Evolutionary conservation across 2,113 vertebrate species (phyloP).

Genomic region (Planiliza haematocheilus): DNA sequence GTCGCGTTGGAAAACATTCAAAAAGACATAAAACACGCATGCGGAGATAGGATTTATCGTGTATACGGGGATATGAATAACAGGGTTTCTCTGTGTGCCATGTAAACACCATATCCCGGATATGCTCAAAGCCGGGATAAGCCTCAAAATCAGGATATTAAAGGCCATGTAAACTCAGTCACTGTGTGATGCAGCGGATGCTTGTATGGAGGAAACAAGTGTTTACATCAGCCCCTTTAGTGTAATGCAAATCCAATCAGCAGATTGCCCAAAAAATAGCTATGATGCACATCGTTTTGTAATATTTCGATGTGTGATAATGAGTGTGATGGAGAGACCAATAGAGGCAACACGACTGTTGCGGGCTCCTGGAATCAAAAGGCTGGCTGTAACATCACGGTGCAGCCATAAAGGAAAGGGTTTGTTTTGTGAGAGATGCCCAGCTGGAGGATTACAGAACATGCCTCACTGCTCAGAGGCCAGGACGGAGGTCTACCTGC

Average conservation of each 20-base stretch:
- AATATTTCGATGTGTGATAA: conserved; percentile 2
- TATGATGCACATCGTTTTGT: background rate
- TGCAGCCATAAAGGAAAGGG: background rate
- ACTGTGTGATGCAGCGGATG: no score
- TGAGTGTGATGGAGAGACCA: background rate
- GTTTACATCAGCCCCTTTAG: background rate
- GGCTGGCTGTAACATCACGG: conserved; percentile 7
- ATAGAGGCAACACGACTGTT: background rate
- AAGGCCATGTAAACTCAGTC: no score
- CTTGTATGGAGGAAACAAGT: no score
- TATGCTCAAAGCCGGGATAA: no score
- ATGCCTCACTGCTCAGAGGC: background rate
- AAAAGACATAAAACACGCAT: no score
- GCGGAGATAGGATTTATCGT: no score
- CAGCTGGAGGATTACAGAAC: background rate
- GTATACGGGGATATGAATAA: no score
- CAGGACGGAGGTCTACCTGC: no score
- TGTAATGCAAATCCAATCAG: conserved; percentile 35
- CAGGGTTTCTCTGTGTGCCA: no score
- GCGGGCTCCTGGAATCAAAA: conserved; percentile 13
- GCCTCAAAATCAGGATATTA: no score
- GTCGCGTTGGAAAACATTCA: no score
- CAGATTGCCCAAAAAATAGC: conserved; percentile 14
- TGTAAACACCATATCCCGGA: no score
- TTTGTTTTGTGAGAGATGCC: background rate